These are phyloP conservation scores for Protodeltote pygarga DNA, from an alignment of 2,888 invertebrate species.

Conservation along the genomic window DNA sequence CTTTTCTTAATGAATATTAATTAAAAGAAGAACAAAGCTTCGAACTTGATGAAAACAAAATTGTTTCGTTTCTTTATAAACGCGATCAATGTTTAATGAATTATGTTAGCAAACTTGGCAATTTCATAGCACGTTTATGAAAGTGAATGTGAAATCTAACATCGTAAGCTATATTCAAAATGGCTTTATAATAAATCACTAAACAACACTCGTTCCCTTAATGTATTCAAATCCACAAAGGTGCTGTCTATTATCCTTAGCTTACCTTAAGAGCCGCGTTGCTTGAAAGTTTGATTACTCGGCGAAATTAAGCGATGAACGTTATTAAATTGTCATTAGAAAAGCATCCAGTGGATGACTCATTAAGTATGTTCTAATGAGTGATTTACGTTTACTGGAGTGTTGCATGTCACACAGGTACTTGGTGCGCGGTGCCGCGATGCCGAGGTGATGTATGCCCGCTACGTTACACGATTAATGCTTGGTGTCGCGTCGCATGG, in stretches of 20 bases:
- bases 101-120: constrained; percentile 9
- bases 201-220: constrained; percentile 67
- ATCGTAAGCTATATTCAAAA: constrained; percentile 56
- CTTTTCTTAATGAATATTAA: constrained; percentile 5
- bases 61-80: constrained; percentile 10
- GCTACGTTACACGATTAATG: constrained; percentile 61
- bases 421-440: no score
- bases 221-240: constrained; percentile 71
- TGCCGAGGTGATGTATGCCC: constrained; percentile 63
- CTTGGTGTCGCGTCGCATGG: constrained; percentile 56
- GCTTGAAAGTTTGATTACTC: constrained; percentile 78
- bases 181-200: constrained; percentile 66
- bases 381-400: constrained; percentile 77
- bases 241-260: constrained; percentile 72
- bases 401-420: constrained; percentile 69
- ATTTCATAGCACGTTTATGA: constrained; percentile 21
- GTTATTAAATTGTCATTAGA: constrained; percentile 81
- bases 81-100: constrained; percentile 31
- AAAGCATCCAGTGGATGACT: constrained; percentile 70
- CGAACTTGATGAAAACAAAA: constrained; percentile 18
- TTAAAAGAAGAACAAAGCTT: constrained; percentile 22
- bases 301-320: constrained; percentile 74
- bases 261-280: constrained; percentile 65
- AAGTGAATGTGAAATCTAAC: constrained; percentile 45
- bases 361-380: constrained; percentile 76